These are phyloP conservation scores for Lasioglossum baleicum DNA, from an alignment of 1,140 invertebrate genomes.

Conservation along the genomic window DNA sequence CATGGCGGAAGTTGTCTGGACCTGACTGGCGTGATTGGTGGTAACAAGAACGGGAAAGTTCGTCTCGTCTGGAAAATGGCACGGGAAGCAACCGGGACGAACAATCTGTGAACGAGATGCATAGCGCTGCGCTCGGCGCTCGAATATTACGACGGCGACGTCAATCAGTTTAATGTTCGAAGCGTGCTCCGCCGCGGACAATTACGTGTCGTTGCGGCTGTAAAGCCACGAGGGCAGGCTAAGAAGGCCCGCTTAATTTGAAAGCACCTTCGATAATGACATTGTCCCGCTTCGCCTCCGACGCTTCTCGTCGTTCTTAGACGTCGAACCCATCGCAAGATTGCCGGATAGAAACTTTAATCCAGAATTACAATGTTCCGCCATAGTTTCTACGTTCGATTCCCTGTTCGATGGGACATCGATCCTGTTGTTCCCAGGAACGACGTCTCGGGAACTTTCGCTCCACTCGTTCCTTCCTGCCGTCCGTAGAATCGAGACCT, in stretches of 20 bases:
- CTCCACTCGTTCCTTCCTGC: no score
- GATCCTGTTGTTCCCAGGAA: neutral
- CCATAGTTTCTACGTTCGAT: no score
- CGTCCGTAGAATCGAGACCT: no score
- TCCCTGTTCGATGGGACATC: neutral
- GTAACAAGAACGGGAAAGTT: neutral
- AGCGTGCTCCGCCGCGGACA: slow-evolving; percentile 63
- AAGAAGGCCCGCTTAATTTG: slow-evolving; percentile 71
- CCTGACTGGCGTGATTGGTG: neutral
- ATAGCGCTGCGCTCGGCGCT: neutral
- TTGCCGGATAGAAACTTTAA: slow-evolving; percentile 72
- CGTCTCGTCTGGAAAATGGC: neutral
- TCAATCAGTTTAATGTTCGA: slow-evolving; percentile 58
- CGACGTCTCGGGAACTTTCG: neutral
- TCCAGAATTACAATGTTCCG: slow-evolving; percentile 70
- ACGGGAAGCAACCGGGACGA: neutral
- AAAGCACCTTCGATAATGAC: slow-evolving; percentile 71
- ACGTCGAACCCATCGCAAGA: slow-evolving; percentile 67
- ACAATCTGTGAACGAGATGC: slow-evolving; percentile 4
- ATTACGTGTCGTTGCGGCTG: slow-evolving; percentile 64
- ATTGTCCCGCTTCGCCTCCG: slow-evolving; percentile 42
- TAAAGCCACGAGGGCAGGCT: slow-evolving; percentile 49
- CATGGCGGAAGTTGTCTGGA: neutral
- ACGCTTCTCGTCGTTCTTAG: slow-evolving; percentile 11
- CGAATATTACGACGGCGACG: slow-evolving; percentile 37